phyloP scores from a whole-genome alignment of 1,140 invertebrate genomes.

The Eupristina koningsbergeri region DNA sequence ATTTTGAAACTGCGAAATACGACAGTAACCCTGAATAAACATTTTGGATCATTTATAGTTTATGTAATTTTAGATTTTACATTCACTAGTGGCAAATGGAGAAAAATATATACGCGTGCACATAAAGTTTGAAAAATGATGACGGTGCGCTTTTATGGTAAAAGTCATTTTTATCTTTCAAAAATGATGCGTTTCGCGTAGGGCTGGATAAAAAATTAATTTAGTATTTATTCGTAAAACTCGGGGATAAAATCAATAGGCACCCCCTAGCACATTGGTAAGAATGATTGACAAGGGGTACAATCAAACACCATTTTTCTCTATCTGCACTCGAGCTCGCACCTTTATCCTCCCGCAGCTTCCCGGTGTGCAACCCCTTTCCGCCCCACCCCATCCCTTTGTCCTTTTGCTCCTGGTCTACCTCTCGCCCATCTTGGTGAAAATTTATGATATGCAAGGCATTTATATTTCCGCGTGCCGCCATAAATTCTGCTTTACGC shows the following conservation, averaged over 20 bases:
- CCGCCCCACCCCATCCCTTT: too few species aligned
- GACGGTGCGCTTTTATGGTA: too few species aligned
- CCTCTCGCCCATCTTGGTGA: background rate
- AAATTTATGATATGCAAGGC: conserved; percentile 66
- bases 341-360: background rate
- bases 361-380: too few species aligned
- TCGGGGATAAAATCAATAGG: background rate
- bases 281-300: background rate
- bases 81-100: too few species aligned
- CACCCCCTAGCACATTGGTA: background rate
- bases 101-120: too few species aligned
- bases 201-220: background rate
- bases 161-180: too few species aligned
- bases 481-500: conserved; percentile 67
- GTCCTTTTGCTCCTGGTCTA: background rate
- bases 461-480: conserved; percentile 63
- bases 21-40: background rate
- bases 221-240: background rate
- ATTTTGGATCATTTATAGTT: background rate
- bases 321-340: background rate
- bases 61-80: too few species aligned
- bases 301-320: background rate
- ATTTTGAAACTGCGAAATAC: background rate
- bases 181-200: too few species aligned
- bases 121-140: too few species aligned